phyloP scores from a whole-genome alignment of 2,113 vertebrate species.

The Centrocercus urophasianus region DNA sequence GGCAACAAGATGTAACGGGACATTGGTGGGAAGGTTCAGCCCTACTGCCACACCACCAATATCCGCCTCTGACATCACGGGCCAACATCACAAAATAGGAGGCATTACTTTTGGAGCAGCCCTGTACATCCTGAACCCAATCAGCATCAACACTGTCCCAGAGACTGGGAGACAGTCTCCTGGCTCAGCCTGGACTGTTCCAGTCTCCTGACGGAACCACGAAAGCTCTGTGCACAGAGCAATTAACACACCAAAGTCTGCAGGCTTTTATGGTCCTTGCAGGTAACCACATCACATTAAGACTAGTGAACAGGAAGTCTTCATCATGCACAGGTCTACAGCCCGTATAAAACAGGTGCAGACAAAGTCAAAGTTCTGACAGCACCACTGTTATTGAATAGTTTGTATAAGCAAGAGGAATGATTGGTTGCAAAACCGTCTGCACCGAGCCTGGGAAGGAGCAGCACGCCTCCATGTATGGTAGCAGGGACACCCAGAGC shows the following conservation, averaged over 20 bases:
- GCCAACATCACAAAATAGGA: not conserved
- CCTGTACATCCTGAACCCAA: not conserved
- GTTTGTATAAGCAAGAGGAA: not conserved
- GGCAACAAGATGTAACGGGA: no score
- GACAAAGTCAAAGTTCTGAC: not conserved
- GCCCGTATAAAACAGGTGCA: not conserved
- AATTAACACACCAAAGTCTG: not conserved
- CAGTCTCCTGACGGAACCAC: not conserved
- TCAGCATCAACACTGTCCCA: not conserved
- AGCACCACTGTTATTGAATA: not conserved
- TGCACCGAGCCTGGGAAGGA: not conserved
- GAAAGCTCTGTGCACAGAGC: accelerated
- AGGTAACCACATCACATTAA: accelerated
- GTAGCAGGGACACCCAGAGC: not conserved
- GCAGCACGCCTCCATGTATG: not conserved
- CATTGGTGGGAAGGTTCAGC: no score
- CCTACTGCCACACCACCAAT: no score
- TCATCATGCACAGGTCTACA: not conserved
- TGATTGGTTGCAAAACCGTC: not conserved
- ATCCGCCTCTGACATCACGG: no score
- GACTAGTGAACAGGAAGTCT: not conserved
- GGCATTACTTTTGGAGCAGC: not conserved
- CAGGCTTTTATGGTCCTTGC: not conserved
- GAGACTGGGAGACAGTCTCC: not conserved
- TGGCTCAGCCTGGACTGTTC: not conserved